A percentile compares a stretch with the other conserved stretches of the same genome.
phyloP scores from a whole-genome alignment of 2,888 invertebrate genomes.

The Nebria salina region DNA sequence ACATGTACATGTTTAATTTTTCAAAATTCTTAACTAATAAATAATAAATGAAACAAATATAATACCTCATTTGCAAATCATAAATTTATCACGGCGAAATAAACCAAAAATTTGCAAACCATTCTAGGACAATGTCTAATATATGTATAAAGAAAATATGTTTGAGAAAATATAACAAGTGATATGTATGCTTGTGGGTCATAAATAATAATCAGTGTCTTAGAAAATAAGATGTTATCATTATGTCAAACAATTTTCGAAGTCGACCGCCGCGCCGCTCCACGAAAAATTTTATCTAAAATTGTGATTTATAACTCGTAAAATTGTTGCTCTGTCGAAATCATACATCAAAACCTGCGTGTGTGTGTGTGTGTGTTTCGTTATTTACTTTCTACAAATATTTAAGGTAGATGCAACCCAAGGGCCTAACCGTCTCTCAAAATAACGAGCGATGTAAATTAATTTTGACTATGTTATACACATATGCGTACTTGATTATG shows the following conservation, averaged over 20 bases:
- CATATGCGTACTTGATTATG: background rate
- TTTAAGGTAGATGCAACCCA: background rate
- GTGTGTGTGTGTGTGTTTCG: background rate
- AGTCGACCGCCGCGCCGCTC: conserved; percentile 3
- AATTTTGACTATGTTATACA: background rate
- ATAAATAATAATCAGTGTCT: conserved; percentile 41
- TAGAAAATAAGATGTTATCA: conserved; percentile 44
- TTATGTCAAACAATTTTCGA: conserved; percentile 43
- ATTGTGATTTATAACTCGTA: conserved; percentile 38
- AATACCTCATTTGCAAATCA: background rate
- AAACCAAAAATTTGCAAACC: background rate
- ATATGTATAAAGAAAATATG: background rate
- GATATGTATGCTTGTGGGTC: background rate
- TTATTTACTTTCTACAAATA: background rate
- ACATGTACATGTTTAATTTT: no score
- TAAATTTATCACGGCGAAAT: background rate
- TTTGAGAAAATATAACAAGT: background rate
- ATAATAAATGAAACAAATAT: no score
- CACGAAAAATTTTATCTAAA: conserved; percentile 34
- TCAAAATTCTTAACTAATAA: no score
- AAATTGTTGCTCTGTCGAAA: conserved; percentile 22
- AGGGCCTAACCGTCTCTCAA: background rate
- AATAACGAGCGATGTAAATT: background rate
- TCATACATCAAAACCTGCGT: background rate
- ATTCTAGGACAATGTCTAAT: background rate